Percentiles rank a stretch among this genome's conserved stretches.
Conservation (phyloP, 2,888 invertebrate genomes). For the Conomelus anceps region DNA sequence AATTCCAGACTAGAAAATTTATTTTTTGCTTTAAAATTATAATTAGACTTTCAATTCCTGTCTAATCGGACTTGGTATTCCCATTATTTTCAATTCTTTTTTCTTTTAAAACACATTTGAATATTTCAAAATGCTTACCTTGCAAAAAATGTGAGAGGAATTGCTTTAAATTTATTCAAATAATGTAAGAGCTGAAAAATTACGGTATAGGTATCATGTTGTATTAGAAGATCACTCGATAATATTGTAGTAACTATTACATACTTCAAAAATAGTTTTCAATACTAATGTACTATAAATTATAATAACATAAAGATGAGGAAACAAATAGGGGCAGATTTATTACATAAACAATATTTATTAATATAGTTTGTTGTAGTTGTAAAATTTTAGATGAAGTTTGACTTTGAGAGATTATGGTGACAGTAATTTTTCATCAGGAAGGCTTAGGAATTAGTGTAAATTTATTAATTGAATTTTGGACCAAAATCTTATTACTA, state of each 20-base stretch:
- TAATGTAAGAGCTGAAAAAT: neutral
- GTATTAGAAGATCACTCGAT: neutral
- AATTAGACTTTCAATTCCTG: too few relatives aligned
- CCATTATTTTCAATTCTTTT: neutral
- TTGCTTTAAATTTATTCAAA: neutral
- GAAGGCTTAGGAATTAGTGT: neutral
- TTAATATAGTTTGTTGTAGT: neutral
- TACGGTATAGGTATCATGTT: neutral
- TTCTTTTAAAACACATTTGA: neutral
- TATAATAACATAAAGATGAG: neutral
- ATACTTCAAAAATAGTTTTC: neutral
- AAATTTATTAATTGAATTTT: neutral
- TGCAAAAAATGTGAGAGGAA: neutral
- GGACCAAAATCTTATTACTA: neutral
- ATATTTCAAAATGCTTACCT: neutral
- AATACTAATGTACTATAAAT: neutral
- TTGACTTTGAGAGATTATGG: neutral
- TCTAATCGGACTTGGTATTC: too few relatives aligned
- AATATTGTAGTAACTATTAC: neutral
- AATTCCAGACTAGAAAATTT: too few relatives aligned
- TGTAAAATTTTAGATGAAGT: neutral
- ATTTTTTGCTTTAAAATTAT: too few relatives aligned
- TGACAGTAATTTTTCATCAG: neutral
- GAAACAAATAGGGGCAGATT: neutral
- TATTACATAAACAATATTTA: neutral